Base-by-base conservation (phyloP, 2,113 vertebrate species). In the Struthio camelus region DNA sequence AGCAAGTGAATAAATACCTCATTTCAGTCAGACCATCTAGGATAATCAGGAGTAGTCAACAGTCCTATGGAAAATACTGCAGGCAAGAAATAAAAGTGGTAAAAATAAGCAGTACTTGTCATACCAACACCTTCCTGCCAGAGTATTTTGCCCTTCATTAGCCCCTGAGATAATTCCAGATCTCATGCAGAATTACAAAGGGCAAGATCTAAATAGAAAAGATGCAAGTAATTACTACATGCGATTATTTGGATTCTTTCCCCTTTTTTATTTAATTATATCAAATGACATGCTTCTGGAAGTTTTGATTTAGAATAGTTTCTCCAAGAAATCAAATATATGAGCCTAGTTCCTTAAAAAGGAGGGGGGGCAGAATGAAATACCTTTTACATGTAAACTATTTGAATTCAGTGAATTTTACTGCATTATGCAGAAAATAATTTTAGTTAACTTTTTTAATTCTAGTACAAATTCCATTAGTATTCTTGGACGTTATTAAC, bases 31-130 rank as follows among this genome's bases (percentile, higher is more conserved):
- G 88, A 94, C 67, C 76, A 81, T 95, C 86, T 75, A 87, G 61
- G 89, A 89, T 96, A 96, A 96, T 89, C 65, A 97, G 86, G 54
- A 85, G 40, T 44, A 90, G 82, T 94, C 89, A 89, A 87, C 53
- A 94, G 24, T 84, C 50, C 5, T 90, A 59, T 9, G 65, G 53
- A 94, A 96, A 94, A 94, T 77, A 90, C 50, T 95, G 40, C 42
- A 87, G 56, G 46, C 61, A 89, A 91, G 87, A 87, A 90, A 94
- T 67, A 80, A 79, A 95, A 87, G 38, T 20, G 23, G 18, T 46
- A 85, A 95, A 89, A 92, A 80, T 54, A 70, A 92, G 10, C 70
- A 72, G 14, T 53, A 27, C 11, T 54, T 78, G 9, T 27, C 50
- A 84, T 46, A 69, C n/a, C 58, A 46, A 53, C 17, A 65, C 30